These are phyloP conservation scores for Drosophila ohnishii DNA, from an alignment of 1,140 invertebrate species.

Conservation along the genomic window DNA sequence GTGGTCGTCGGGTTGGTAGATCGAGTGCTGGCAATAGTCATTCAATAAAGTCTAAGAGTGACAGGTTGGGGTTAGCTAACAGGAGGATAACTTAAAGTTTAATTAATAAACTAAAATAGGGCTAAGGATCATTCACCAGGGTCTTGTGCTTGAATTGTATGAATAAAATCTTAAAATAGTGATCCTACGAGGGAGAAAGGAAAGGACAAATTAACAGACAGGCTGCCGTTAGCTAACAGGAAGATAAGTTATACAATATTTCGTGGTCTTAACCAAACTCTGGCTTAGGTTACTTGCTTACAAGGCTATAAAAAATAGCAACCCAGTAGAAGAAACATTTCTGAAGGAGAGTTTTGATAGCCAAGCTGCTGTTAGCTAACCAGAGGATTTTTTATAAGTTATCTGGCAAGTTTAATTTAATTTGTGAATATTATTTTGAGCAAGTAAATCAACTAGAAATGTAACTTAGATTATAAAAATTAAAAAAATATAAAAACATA, in stretches of 20 bases:
- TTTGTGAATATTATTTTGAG: too few species aligned
- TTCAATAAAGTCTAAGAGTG: not conserved
- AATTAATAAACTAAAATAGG: too few species aligned
- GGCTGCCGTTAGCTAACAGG: not conserved
- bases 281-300: not conserved
- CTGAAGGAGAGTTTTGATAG: not conserved
- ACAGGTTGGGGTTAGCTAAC: not conserved
- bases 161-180: not conserved
- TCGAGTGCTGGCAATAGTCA: not conserved
- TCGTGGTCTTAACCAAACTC: not conserved
- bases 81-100: not conserved
- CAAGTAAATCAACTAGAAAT: too few species aligned
- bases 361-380: not conserved
- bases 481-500: too few species aligned
- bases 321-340: too few species aligned
- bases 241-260: not conserved
- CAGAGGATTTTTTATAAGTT: not conserved
- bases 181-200: not conserved
- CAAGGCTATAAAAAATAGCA: too few species aligned
- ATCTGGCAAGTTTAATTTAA: not conserved
- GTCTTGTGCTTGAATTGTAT: not conserved
- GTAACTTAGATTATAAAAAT: too few species aligned
- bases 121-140: not conserved
- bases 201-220: not conserved
- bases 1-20: not conserved